These are phyloP conservation scores for Neomorphus geoffroyi DNA, from an alignment of 2,797 vertebrate species.

Conservation along the genomic window DNA sequence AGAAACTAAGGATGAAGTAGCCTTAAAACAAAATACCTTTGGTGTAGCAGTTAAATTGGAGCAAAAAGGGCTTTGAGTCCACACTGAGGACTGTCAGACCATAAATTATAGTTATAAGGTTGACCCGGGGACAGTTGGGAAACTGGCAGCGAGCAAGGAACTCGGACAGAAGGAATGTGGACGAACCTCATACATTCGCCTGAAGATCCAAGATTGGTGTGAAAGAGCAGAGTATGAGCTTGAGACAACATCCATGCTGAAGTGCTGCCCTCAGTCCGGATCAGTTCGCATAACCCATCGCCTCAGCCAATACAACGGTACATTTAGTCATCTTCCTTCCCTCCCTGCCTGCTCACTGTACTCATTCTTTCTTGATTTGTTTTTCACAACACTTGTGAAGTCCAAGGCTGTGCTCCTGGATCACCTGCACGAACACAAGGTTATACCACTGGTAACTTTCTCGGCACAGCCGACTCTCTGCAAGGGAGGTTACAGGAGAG, in stretches of 20 bases:
- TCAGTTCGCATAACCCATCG: neutral
- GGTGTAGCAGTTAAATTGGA: neutral
- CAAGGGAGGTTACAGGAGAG: neutral
- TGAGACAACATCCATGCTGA: neutral
- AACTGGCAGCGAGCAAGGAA: neutral
- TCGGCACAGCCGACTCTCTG: neutral
- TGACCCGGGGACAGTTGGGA: neutral
- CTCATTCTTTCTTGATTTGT: neutral
- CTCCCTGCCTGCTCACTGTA: neutral
- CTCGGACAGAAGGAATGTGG: neutral
- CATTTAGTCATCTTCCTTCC: neutral
- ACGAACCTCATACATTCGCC: neutral
- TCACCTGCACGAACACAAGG: neutral
- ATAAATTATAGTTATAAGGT: neutral
- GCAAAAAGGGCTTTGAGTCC: neutral
- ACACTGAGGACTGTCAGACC: neutral
- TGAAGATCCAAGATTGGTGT: fast-evolving
- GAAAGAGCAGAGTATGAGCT: neutral
- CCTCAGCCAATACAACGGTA: neutral
- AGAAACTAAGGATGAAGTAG: neutral
- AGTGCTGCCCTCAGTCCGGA: neutral
- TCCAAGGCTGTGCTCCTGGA: neutral
- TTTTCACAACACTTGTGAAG: neutral
- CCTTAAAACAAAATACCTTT: neutral
- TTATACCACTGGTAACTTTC: neutral